Base-by-base conservation (phyloP, 2,888 invertebrate genomes). In the Sycophila texana region DNA sequence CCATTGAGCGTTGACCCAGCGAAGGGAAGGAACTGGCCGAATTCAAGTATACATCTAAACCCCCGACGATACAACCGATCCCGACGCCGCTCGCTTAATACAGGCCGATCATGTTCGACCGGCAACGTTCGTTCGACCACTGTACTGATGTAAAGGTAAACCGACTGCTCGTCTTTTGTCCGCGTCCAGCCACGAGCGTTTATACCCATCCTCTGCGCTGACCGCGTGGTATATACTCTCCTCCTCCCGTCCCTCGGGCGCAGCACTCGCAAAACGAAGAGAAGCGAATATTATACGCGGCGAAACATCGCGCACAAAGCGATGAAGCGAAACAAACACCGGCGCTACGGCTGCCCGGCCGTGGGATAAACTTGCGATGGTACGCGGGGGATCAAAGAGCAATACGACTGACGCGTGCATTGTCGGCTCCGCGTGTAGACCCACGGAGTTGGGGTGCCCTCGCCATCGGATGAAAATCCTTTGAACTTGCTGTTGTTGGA, bases 81-180 rank as follows among this genome's bases (percentile, higher is more conserved):
- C n/a, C n/a, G 84, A 85, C 84, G 85, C 85, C 81, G 83, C 86
- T 86, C 86, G 82, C 84, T 82, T 84, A 83, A 86, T 85, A 83
- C 84, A 58, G 66, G 49, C 66, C 57, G 58, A 13, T 30, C 26
- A 26, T 14, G 16, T 5, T n/a, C 51, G 14, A 26, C 39, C 5
- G 39, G 20, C 5, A n/a, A 2, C 53, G 39, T n/a, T 18, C 18
- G 13, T 65, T 47, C 47, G 18, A 39, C 72, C 18, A 22, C 3
- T 61, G 49, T 60, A 49, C 20, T 16, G 72, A 26, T 51, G 22
- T 13, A 10, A 47, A 13, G 16, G 60, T 26, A 63, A 72, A 72
- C 39, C 61, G 61, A 13, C n/a, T 7, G 18, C 18, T 13, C 14
- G 14, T n/a, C 16, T n/a, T 53, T 14, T 53, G 53, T n/a, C 47